A percentile compares a stretch with the other conserved stretches of the same genome.
These are phyloP conservation scores for Strigamia maritima DNA, from an alignment of 2,888 invertebrate genomes.

Conservation along the genomic window DNA sequence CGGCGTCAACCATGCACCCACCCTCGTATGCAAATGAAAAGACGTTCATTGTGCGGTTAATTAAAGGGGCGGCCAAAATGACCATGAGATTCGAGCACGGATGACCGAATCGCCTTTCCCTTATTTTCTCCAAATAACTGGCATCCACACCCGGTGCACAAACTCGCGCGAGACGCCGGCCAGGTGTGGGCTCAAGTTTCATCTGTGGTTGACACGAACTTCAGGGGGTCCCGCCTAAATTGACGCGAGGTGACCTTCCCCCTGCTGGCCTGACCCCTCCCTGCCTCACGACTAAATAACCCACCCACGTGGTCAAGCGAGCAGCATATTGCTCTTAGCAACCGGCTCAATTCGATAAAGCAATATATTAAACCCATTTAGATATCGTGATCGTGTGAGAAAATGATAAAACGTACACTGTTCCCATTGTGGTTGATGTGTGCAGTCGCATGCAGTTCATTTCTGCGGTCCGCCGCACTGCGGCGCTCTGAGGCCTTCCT, in stretches of 20 bases:
- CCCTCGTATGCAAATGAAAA: constrained; percentile 1
- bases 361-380: neutral
- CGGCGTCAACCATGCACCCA: constrained; percentile 24
- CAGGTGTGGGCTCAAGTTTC: constrained; percentile 16
- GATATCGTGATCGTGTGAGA: neutral
- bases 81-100: neutral
- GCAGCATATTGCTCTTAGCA: neutral
- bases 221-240: constrained; percentile 6
- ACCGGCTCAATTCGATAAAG: neutral
- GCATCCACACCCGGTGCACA: neutral
- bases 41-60: constrained; percentile 2
- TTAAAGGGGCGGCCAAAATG: constrained; percentile 20
- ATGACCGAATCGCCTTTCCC: neutral
- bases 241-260: constrained; percentile 11
- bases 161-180: neutral
- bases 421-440: constrained; percentile 16
- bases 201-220: constrained; percentile 7
- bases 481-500: constrained; percentile 15
- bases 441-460: constrained; percentile 23
- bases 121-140: neutral
- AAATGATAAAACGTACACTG: neutral
- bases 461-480: constrained; percentile 11
- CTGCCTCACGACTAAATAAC: constrained; percentile 7
- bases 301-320: constrained; percentile 11
- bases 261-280: constrained; percentile 3